phyloP scores from a whole-genome alignment of 1,140 invertebrate genomes.

The Delia radicum region DNA sequence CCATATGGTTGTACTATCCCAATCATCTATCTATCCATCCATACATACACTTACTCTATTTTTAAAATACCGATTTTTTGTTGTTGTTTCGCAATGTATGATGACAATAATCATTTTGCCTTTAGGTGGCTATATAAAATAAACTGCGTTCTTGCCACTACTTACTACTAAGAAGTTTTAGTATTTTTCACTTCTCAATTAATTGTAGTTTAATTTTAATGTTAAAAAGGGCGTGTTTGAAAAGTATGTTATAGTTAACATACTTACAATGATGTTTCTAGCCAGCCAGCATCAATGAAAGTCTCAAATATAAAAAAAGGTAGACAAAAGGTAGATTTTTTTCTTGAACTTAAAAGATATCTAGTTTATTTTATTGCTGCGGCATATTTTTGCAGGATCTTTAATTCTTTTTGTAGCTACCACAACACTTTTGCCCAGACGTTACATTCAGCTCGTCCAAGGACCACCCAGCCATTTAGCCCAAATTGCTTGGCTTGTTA shows the following conservation, averaged over 20 bases:
- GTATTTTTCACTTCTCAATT: slow-evolving; percentile 12
- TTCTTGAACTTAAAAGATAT: neutral
- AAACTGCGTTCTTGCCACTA: neutral
- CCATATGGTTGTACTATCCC: neutral
- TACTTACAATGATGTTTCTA: neutral
- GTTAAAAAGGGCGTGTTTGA: slow-evolving; percentile 1
- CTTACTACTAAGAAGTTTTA: neutral
- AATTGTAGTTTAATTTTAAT: slow-evolving; percentile 18
- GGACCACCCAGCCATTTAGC: slow-evolving; percentile 1
- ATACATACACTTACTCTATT: neutral
- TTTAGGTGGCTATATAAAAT: neutral
- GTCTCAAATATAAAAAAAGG: too few relatives aligned
- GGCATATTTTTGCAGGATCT: neutral
- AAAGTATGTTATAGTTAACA: slow-evolving; percentile 1
- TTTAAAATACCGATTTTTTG: neutral
- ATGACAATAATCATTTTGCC: slow-evolving; percentile 16
- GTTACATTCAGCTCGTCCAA: neutral
- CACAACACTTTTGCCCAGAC: neutral
- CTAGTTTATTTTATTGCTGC: neutral
- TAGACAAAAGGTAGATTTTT: too few relatives aligned
- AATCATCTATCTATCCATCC: neutral
- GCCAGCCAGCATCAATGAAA: too few relatives aligned
- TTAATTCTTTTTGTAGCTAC: neutral
- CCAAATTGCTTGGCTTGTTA: neutral
- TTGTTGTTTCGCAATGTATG: neutral